Conservation (phyloP, 2,888 invertebrate species). For the Drosophila colorata region DNA sequence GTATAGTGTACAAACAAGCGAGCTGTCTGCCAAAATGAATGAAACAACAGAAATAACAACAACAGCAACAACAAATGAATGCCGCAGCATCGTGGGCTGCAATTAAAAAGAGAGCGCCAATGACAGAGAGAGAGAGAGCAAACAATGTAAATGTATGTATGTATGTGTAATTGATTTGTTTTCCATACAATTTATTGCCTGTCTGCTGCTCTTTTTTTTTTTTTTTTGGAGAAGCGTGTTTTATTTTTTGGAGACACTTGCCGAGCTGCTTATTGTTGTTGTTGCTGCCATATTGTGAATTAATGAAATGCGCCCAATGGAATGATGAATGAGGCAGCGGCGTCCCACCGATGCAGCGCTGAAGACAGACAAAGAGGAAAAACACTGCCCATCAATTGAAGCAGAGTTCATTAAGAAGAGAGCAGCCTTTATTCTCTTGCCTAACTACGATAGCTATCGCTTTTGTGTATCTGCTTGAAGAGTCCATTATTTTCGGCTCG, state of each 20-base stretch:
- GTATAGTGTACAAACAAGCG: conserved; percentile 51
- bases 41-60: conserved; percentile 55
- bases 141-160: conserved; percentile 11
- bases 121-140: conserved; percentile 5
- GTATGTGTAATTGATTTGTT: conserved; percentile 77
- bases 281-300: conserved; percentile 52
- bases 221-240: conserved; percentile 23
- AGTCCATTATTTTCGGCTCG: conserved; percentile 12
- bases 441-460: background rate
- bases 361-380: background rate
- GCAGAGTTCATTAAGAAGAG: conserved; percentile 17
- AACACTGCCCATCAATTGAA: conserved; percentile 21
- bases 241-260: conserved; percentile 48
- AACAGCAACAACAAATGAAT: conserved; percentile 45
- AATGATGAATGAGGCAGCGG: conserved; percentile 40
- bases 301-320: conserved; percentile 60
- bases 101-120: conserved; percentile 39
- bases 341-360: conserved; percentile 1
- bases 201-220: conserved; percentile 16
- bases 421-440: conserved; percentile 3
- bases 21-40: conserved; percentile 63
- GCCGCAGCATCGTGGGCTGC: conserved; percentile 37
- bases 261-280: conserved; percentile 32
- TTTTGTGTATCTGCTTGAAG: conserved; percentile 19
- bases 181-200: conserved; percentile 71